A percentile compares a stretch with the other conserved stretches of the same genome.
These are phyloP conservation scores for Peromyscus nudipes DNA, from an alignment of 2,797 vertebrate genomes.

Conservation along the genomic window DNA sequence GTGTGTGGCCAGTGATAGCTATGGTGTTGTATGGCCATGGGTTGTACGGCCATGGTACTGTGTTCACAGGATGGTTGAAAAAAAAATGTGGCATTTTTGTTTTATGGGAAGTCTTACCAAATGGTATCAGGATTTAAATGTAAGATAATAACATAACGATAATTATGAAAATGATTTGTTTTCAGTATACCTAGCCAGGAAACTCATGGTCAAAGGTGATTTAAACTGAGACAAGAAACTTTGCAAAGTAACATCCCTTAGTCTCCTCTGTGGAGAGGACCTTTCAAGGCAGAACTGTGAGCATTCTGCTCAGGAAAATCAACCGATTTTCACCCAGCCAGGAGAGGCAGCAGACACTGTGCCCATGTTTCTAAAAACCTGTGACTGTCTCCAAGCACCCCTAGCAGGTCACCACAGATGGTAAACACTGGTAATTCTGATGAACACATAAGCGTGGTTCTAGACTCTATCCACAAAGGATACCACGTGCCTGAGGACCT, in stretches of 20 bases:
- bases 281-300: slow-evolving; percentile 61
- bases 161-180: background rate
- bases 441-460: slow-evolving; percentile 45
- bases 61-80: background rate
- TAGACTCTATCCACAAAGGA: slow-evolving; percentile 67
- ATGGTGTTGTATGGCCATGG: background rate
- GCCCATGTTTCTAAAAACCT: slow-evolving; percentile 81
- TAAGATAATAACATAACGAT: background rate
- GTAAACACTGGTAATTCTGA: slow-evolving; percentile 77
- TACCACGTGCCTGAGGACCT: slow-evolving; percentile 72
- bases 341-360: slow-evolving; percentile 50
- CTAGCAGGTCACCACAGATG: slow-evolving; percentile 78
- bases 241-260: slow-evolving; percentile 34
- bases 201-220: slow-evolving; percentile 58
- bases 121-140: background rate
- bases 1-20: background rate
- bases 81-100: background rate
- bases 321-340: slow-evolving; percentile 59
- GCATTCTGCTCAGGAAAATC: slow-evolving; percentile 81
- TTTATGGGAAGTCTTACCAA: slow-evolving; percentile 1
- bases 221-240: slow-evolving; percentile 57
- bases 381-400: slow-evolving; percentile 79
- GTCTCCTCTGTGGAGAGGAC: slow-evolving; percentile 62
- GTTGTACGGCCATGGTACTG: background rate
- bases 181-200: slow-evolving; percentile 46